Evolutionary conservation across 2,113 vertebrate species (phyloP), one percentile per base, ranked within the genome.

Genomic region (Oxygymnocypris stewartii): DNA sequence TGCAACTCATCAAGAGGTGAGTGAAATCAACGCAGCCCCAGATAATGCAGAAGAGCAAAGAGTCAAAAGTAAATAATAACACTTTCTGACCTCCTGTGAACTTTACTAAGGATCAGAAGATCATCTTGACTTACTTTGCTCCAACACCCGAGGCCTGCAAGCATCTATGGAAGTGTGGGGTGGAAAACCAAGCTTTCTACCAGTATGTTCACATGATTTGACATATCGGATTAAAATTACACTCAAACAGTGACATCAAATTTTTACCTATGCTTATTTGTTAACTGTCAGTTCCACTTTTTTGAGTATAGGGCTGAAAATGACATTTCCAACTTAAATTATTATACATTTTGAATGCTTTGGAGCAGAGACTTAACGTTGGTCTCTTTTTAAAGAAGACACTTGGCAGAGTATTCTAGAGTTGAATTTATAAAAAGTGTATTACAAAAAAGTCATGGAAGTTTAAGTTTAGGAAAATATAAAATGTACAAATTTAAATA

Each of bases 171-270:
- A 99, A 99, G 93, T 99, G 98, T 6, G 98, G 98, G 7, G 98
- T 99, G 3, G 98, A 99, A 91, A 97, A 99, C 90, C 98, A 99
- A 92, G 98, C 98, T 12, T 99, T 99, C 91, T 99, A 99, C 93
- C 98, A 99, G 98, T 99, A 87, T 96, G 98, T 37, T 44, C 49
- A 75, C 40, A 75, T 74, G 12, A 61, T 25, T 47, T 73, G 51
- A 61, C 14, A 12, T 12, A 20, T 59, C 23, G 59, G 37, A 23
- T 31, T 74, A 37, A 69, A 69, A 28, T 31, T 8, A 18, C 18
- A 2, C 54, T 73, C 69, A 73, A 40, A 40, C 18, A 23, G 40
- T 18, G 11, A 18, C n/a, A 47, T 9, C 76, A 61, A 13, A 71
- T 71, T 61, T 87, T 11, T 81, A 9, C 6, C 31, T 71, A 37